Conservation (phyloP, 2,797 vertebrate species). For the Pseudomugil tenellus region DNA sequence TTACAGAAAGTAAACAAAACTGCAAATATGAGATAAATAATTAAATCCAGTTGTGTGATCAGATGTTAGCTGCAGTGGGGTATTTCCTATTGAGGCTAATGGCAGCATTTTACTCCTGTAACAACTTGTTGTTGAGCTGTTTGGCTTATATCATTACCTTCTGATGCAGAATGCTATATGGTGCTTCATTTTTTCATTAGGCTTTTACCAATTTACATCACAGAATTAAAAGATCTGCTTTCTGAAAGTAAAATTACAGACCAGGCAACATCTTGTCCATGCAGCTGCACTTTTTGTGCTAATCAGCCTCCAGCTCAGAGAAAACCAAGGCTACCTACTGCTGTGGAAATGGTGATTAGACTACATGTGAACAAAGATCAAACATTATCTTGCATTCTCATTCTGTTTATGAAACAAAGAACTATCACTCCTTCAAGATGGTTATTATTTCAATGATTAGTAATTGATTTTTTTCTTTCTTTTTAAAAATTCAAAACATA, state of each 20-base stretch:
- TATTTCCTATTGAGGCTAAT: conserved; percentile 2
- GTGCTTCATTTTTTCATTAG: conserved; percentile 14
- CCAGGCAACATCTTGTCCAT: conserved; percentile 37
- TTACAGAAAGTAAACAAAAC: not conserved
- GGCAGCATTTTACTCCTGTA: not conserved
- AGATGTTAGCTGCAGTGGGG: not conserved
- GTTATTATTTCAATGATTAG: conserved; percentile 31
- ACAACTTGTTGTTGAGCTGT: not conserved
- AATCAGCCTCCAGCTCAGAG: conserved; percentile 63
- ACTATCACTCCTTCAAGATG: conserved; percentile 18
- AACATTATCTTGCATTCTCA: conserved; percentile 66
- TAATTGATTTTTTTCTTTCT: not conserved
- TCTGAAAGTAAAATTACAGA: conserved; percentile 60
- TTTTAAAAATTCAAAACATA: not conserved
- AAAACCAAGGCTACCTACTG: conserved; percentile 75
- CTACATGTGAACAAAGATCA: conserved; percentile 70
- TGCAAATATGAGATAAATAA: not conserved
- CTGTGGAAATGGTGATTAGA: conserved; percentile 65
- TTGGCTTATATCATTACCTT: conserved; percentile 19
- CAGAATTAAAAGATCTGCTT: conserved; percentile 48
- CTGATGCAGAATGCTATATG: not conserved
- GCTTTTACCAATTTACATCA: conserved; percentile 49
- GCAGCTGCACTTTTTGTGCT: conserved; percentile 65
- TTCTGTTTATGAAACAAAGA: conserved; percentile 62
- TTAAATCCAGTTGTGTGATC: not conserved